Evolutionary conservation across 2,113 vertebrate genomes (phyloP), one percentile per base, ranked within the genome.

Genomic region (Brachirus orientalis): DNA sequence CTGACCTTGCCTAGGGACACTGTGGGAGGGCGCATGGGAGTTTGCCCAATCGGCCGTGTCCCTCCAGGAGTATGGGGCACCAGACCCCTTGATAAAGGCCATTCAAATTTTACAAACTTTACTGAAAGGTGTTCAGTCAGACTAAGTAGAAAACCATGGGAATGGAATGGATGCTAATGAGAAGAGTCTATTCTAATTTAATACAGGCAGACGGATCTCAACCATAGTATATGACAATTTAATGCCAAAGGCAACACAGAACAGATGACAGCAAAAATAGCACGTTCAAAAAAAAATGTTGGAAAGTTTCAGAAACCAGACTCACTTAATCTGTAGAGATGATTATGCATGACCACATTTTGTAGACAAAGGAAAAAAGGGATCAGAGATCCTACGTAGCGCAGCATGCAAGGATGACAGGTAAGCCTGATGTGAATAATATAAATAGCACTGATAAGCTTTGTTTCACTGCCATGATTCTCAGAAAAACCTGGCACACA

Each of bases 271-370:
- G 20, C 10, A 16, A 37, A 33, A 61, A 11, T 47, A 13, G 43
- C 40, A 11, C 3, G 50, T 35, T 28, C 38, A 44, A 2, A n/a
- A 4, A 28, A 53, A 60, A 4, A 17, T n/a, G 19, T 22, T 10
- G 47, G 2, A 17, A 63, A 10, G 18, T 28, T 58, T 63, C 9
- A 16, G 12, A 50, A 33, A 48, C 14, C 11, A n/a, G 10, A 60
- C 17, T 55, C 70, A 88, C 86, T 85, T 91, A 90, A 91, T 14
- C 72, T 89, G 46, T 83, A 57, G 36, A 92, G 78, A 75, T 36
- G 4, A 20, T 19, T 9, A 18, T 44, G 10, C 28, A 19, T 28
- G 28, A 16, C 6, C 14, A 12, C 12, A 56, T 14, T 6, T 7
- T 46, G 18, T 9, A 56, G 7, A 47, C 2, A 11, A 43, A 51